Evolutionary conservation across 2,888 invertebrate species (phyloP), one percentile per base, ranked within the genome.

Genomic region (Macrophya alboannulata): DNA sequence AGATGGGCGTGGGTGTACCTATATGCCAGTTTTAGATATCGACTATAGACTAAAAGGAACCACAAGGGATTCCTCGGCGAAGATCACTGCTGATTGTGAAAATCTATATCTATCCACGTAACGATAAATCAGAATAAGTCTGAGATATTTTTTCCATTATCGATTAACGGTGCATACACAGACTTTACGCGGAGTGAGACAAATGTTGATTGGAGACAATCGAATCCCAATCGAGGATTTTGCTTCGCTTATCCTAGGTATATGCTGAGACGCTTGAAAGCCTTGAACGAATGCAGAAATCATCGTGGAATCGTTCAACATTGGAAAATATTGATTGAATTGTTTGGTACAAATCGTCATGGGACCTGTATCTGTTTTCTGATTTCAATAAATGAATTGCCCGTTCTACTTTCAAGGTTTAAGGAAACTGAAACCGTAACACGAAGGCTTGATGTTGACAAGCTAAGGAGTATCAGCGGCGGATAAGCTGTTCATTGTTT

Each of bases 401-500:
- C 31, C 37, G 77, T 55, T 55, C 37, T 31, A 77, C 17, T 77
- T 55, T 17, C 51, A 15, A 2, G 31, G 51, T 31, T 45, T 45
- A 9, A 74, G 72, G 12, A 43, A 43, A 74, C 21, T 74, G 4
- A 45, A 25, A 31, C 55, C 9, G 10, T 31, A 37, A n/a, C 43
- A 9, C 9, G 1, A 77, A 76, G 45, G 51, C 2, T 48, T 76
- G 45, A 48, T 55, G 10, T 17, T 8, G n/a, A 37, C 59, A 40
- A 59, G 37, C 21, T 79, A 40, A 59, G 37, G 37, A 21, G 62
- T 62, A 25, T 5, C 51, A 9, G 76, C 9, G 25, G 51, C 25
- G 76, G 48, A 5, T 15, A 51, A 76, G 76, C 76, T 51, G 25
- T 76, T 48, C 76, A 48, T 72, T 72, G 43, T 72, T 72, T 72